Evolutionary conservation across 2,113 vertebrate species (phyloP).

Genomic region (Theristicus caerulescens): DNA sequence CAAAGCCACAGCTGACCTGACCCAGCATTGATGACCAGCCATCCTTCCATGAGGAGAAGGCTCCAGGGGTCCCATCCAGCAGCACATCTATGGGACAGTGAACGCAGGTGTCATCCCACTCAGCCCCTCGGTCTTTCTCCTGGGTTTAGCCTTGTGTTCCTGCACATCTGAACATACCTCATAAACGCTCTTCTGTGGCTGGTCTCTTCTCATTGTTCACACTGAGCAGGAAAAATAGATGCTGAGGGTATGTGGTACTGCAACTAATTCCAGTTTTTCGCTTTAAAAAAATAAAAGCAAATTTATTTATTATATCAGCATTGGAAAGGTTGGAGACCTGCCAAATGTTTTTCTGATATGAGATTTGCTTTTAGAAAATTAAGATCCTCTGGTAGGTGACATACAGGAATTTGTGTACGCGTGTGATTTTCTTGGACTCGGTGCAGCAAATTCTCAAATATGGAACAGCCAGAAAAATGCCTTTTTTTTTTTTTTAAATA

Average conservation of each 20-base stretch:
- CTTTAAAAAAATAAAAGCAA: not conserved
- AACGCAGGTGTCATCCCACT: not conserved
- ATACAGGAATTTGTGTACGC: not conserved
- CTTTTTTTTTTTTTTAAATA: not conserved
- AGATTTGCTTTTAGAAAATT: not conserved
- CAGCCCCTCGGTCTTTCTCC: not conserved
- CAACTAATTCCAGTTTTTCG: not conserved
- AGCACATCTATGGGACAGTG: not conserved
- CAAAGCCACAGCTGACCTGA: not conserved
- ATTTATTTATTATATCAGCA: not conserved
- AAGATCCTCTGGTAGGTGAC: not conserved
- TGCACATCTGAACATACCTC: not conserved
- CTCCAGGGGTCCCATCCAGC: not conserved
- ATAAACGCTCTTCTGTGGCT: not conserved
- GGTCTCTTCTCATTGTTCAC: not conserved
- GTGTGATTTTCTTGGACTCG: not conserved
- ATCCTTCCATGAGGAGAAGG: not conserved
- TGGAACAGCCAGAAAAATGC: not conserved
- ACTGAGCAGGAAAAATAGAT: not conserved
- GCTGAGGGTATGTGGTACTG: not conserved
- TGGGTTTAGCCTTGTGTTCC: not conserved
- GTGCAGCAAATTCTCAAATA: conserved; percentile 6
- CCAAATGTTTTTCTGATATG: not conserved
- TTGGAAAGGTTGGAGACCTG: not conserved
- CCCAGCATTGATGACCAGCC: not conserved